Percentiles rank a stretch among this genome's conserved stretches.
Conservation (phyloP, 64 coral and sea anemone species). For the Montipora foliosa region DNA sequence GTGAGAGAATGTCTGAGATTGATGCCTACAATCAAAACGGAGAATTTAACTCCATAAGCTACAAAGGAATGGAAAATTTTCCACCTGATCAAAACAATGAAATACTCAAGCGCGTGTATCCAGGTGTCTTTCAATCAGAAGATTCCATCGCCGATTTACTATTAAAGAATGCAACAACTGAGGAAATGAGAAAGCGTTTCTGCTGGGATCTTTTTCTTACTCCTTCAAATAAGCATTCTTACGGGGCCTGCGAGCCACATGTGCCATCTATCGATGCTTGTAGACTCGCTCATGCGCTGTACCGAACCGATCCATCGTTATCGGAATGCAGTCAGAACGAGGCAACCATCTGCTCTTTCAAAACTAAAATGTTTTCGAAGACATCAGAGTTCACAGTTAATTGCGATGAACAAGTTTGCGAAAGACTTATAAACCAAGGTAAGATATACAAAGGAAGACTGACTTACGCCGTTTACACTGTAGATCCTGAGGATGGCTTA, state of each 20-base stretch:
- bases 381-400: not conserved
- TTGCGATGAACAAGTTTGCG: constrained; percentile 54
- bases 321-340: constrained; percentile 13
- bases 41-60: not conserved
- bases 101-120: not conserved
- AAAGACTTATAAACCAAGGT: not conserved
- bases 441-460: not conserved
- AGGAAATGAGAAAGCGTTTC: not conserved
- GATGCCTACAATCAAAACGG: not conserved
- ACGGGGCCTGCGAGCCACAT: constrained; percentile 72
- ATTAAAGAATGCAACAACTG: not conserved
- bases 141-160: not conserved
- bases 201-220: not conserved
- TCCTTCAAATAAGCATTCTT: constrained; percentile 13
- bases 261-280: constrained; percentile 44
- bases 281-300: constrained; percentile 56
- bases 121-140: not conserved
- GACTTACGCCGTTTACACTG: constrained; percentile 30
- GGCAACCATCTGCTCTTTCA: constrained; percentile 35
- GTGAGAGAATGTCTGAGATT: not conserved
- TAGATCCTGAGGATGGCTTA: constrained; percentile 67
- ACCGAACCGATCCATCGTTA: constrained; percentile 8
- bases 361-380: not conserved
- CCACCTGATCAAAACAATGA: not conserved
- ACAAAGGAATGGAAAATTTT: not conserved